Conservation (phyloP, 2,113 vertebrate species). For the Piaya cayana region DNA sequence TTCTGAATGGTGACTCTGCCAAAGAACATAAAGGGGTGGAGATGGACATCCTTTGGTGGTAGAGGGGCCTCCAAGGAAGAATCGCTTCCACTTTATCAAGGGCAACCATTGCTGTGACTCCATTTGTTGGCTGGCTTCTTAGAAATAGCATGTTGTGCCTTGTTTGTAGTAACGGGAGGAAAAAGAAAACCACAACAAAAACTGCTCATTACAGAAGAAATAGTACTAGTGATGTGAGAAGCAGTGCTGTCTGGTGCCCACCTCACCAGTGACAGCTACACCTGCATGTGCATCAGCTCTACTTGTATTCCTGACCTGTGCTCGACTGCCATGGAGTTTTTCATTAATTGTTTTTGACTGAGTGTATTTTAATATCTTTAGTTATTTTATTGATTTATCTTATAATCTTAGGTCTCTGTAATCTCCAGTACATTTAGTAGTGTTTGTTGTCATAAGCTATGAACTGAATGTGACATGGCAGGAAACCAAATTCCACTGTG, state of each 20-base stretch:
- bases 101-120: neutral
- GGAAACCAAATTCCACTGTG: constrained; percentile 32
- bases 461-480: constrained; percentile 32
- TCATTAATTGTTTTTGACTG: neutral
- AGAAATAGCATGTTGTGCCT: neutral
- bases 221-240: neutral
- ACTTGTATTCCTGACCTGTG: neutral
- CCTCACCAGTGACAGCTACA: neutral
- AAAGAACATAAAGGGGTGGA: constrained; percentile 63
- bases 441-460: constrained; percentile 46
- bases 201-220: neutral
- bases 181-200: neutral
- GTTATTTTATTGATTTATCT: constrained; percentile 44
- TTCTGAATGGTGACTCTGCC: constrained; percentile 70
- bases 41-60: constrained; percentile 53
- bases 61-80: constrained; percentile 43
- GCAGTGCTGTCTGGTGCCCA: neutral
- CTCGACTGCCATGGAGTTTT: neutral
- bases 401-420: constrained; percentile 12
- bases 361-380: constrained; percentile 16
- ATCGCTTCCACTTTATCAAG: constrained; percentile 21
- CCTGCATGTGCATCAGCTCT: neutral
- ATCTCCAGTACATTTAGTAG: constrained; percentile 42
- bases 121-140: neutral
- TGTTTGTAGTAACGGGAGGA: neutral